Evolutionary conservation across 2,113 vertebrate genomes (phyloP).

Genomic region (Reinhardtius hippoglossoides): DNA sequence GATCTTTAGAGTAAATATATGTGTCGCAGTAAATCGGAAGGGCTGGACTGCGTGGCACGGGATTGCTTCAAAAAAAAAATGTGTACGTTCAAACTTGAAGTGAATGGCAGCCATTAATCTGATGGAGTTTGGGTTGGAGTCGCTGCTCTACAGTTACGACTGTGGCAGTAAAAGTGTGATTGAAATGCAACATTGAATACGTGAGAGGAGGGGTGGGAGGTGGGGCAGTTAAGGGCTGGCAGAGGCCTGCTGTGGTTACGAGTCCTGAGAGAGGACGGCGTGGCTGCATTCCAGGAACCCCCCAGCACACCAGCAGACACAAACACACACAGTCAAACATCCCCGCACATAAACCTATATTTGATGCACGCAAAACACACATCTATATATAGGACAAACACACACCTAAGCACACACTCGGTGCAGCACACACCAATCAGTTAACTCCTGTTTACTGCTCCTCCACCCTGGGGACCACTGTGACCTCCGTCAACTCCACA

Average conservation of each 20-base stretch:
- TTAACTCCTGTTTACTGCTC: conserved; percentile 54
- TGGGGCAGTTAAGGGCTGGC: conserved; percentile 73
- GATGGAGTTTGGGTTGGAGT: conserved; percentile 63
- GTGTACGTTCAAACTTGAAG: conserved; percentile 28
- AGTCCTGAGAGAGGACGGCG: conserved; percentile 79
- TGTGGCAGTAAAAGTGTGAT: conserved; percentile 75
- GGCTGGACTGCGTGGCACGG: neutral
- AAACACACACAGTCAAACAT: conserved; percentile 24
- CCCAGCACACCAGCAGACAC: conserved; percentile 33
- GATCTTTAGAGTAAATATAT: conserved; percentile 45
- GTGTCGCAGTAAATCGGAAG: conserved; percentile 39
- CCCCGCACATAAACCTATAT: conserved; percentile 44
- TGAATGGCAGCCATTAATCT: conserved; percentile 58
- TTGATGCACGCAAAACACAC: conserved; percentile 23
- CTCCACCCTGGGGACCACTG: conserved; percentile 33
- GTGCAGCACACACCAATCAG: conserved; percentile 15
- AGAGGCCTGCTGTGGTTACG: conserved; percentile 78
- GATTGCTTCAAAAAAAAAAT: too few species aligned
- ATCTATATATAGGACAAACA: conserved; percentile 23
- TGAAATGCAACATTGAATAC: conserved; percentile 79
- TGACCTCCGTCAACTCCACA: conserved; percentile 25
- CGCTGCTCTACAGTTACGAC: conserved; percentile 56
- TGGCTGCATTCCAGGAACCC: conserved; percentile 77
- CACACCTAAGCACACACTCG: conserved; percentile 9
- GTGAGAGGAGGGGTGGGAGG: conserved; percentile 50